Percentiles rank a stretch among this genome's conserved stretches.
phyloP scores from a whole-genome alignment of 2,797 vertebrate genomes.

The Chrosomus eos region DNA sequence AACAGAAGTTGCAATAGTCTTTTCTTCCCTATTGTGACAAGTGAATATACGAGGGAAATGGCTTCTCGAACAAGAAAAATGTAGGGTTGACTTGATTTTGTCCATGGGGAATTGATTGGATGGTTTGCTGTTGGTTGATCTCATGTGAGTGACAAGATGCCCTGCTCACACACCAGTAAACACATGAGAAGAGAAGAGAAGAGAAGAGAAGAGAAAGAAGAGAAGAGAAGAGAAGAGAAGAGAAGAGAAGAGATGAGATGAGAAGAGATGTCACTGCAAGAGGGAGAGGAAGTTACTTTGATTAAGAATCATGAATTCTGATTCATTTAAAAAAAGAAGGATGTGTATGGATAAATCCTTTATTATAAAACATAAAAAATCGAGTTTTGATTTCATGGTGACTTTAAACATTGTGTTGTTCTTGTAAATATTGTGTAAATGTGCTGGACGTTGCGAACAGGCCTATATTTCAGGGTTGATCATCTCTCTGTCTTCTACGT shows the following conservation, averaged over 20 bases:
- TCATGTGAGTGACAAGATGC: not conserved
- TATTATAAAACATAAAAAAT: not conserved
- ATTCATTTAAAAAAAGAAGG: not conserved
- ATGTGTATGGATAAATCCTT: not conserved
- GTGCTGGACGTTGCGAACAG: not conserved
- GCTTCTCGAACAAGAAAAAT: not conserved
- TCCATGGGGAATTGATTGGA: not conserved
- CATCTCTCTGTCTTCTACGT: not conserved
- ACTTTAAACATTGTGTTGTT: not conserved
- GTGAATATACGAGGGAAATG: not conserved
- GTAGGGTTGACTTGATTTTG: not conserved
- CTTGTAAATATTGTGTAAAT: not conserved
- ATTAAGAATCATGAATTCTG: not conserved
- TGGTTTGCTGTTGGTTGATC: not conserved
- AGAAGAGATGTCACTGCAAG: not conserved
- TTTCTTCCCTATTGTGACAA: not conserved
- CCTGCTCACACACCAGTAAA: no score
- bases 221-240: no score
- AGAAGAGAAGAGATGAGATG: no score
- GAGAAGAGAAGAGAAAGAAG: no score
- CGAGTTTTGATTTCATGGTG: not conserved
- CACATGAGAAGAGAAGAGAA: no score
- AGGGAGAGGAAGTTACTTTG: not conserved
- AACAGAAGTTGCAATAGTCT: not conserved
- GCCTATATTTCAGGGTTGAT: not conserved